Percentiles rank a stretch among this genome's conserved stretches.
phyloP scores from a whole-genome alignment of 2,888 invertebrate genomes.

The Drosophila birchii region DNA sequence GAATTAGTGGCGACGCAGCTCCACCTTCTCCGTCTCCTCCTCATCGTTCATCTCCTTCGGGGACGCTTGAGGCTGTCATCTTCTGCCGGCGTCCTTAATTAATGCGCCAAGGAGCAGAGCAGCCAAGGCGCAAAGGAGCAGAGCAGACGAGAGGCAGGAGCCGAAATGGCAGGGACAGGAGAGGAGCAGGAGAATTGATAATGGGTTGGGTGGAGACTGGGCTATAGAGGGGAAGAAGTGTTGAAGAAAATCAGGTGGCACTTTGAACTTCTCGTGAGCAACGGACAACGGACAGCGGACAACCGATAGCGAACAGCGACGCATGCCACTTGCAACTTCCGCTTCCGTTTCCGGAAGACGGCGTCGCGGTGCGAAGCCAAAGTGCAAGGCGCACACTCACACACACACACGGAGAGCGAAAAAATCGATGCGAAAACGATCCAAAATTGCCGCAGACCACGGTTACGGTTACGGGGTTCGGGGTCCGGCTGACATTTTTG shows the following conservation, averaged over 20 bases:
- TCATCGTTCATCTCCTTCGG: not conserved
- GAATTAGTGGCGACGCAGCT: conserved; percentile 21
- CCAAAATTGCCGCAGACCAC: conserved; percentile 51
- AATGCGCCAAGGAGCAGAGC: conserved; percentile 52
- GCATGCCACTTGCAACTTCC: conserved; percentile 76
- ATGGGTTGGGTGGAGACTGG: not conserved
- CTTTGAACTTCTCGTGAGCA: conserved; percentile 34
- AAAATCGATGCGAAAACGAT: conserved; percentile 68
- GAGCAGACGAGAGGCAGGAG: not conserved
- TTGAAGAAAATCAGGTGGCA: conserved; percentile 17
- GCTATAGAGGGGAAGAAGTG: conserved; percentile 21
- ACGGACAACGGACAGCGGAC: conserved; percentile 30
- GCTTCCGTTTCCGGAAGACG: conserved; percentile 57
- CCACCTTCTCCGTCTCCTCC: not conserved
- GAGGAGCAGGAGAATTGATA: not conserved
- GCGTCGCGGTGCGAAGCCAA: conserved; percentile 33
- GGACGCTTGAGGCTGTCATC: conserved; percentile 27
- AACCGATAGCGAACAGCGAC: conserved; percentile 57
- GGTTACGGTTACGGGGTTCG: conserved; percentile 29
- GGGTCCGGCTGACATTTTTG: conserved; percentile 45
- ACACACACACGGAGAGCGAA: not conserved
- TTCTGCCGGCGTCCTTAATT: conserved; percentile 52
- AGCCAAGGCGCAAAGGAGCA: not conserved
- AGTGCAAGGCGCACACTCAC: conserved; percentile 35
- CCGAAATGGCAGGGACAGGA: not conserved